phyloP scores from a whole-genome alignment of 2,888 invertebrate genomes.

The Volucella zonaria region DNA sequence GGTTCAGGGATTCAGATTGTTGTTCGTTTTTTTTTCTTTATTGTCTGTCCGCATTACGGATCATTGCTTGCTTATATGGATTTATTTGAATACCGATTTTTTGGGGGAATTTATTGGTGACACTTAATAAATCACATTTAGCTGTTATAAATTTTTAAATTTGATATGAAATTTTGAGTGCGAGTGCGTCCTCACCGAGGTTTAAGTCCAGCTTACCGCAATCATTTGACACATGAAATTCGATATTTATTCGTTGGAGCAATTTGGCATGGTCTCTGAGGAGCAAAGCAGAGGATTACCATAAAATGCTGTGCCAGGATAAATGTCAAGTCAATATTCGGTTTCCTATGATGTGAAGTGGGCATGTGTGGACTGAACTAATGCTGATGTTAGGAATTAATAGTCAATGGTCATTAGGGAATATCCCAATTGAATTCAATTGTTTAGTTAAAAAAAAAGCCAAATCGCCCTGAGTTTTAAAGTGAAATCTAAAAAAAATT shows the following conservation, averaged over 20 bases:
- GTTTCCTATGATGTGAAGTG: constrained; percentile 13
- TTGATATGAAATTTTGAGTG: background rate
- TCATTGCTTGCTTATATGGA: constrained; percentile 38
- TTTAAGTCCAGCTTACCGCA: constrained; percentile 12
- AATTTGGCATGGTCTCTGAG: too few species aligned
- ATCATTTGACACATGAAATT: constrained; percentile 17
- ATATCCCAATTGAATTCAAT: background rate
- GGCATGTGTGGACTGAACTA: constrained; percentile 23
- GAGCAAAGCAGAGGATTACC: too few species aligned
- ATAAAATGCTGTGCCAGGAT: too few species aligned
- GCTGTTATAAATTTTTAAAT: constrained; percentile 20
- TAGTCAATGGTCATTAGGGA: constrained; percentile 16
- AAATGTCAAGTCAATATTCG: too few species aligned
- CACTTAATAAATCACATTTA: constrained; percentile 27
- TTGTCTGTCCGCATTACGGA: background rate
- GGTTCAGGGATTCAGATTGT: background rate
- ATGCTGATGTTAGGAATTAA: constrained; percentile 21
- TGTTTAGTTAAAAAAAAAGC: too few species aligned
- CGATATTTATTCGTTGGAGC: background rate
- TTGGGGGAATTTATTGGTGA: background rate
- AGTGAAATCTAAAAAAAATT: too few species aligned
- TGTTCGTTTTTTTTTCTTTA: background rate
- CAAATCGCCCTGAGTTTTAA: too few species aligned
- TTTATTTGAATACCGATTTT: constrained; percentile 9
- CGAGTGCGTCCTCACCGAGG: too few species aligned